Conservation (phyloP, 2,113 vertebrate genomes). For the Coregonus clupeaformis region DNA sequence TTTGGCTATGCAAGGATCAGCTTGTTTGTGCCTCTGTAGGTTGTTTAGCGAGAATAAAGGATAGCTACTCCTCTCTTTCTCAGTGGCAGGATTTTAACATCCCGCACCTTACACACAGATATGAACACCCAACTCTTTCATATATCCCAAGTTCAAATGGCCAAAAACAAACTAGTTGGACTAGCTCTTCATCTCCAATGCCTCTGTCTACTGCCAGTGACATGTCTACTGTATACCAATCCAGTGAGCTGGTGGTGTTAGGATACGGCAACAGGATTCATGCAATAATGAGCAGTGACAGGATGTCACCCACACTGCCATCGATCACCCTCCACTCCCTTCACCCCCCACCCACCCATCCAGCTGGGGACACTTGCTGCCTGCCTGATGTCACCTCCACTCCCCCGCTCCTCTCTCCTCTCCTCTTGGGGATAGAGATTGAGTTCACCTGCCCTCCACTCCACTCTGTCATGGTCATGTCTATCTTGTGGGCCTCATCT, state of each 20-base stretch:
- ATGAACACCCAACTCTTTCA: not conserved
- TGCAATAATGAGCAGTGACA: slow-evolving; percentile 66
- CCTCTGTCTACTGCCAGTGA: slow-evolving; percentile 33
- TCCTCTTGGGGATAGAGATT: not conserved
- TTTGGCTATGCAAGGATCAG: slow-evolving; percentile 39
- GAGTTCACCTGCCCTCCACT: not conserved
- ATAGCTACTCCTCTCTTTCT: slow-evolving; percentile 40
- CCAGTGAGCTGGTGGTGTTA: slow-evolving; percentile 38
- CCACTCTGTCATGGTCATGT: not conserved
- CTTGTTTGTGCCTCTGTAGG: slow-evolving; percentile 15
- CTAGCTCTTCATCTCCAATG: slow-evolving; percentile 6
- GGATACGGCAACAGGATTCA: slow-evolving; percentile 51
- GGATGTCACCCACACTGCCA: slow-evolving; percentile 57
- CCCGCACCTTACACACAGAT: slow-evolving; percentile 5
- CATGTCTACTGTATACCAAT: slow-evolving; percentile 35
- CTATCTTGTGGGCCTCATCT: not conserved
- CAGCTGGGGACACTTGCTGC: slow-evolving; percentile 13
- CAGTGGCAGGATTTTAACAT: slow-evolving; percentile 9
- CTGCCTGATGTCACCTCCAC: slow-evolving; percentile 29
- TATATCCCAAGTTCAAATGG: not conserved
- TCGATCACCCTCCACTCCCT: slow-evolving; percentile 43
- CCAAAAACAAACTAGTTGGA: slow-evolving; percentile 9
- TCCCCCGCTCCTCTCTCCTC: not conserved
- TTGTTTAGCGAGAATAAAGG: slow-evolving; percentile 49
- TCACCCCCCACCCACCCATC: slow-evolving; percentile 14